Conservation (phyloP, 1,140 invertebrate species). For the Homarus americanus region DNA sequence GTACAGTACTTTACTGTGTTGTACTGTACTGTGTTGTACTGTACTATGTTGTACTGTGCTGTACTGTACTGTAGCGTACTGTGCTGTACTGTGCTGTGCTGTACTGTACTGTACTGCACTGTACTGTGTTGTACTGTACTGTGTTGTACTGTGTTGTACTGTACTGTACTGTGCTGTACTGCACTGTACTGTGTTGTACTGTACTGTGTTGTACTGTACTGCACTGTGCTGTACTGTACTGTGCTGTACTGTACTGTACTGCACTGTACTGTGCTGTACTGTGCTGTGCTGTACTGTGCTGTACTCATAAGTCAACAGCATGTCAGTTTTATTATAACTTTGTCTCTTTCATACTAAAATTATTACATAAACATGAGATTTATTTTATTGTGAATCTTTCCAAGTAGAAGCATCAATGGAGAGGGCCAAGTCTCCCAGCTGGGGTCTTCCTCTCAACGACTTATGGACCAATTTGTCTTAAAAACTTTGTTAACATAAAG, state of each 20-base stretch:
- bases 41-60: neutral
- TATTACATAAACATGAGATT: too few species aligned
- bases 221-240: slow-evolving; percentile 64
- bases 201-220: slow-evolving; percentile 54
- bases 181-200: slow-evolving; percentile 64
- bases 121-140: slow-evolving; percentile 44
- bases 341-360: too few species aligned
- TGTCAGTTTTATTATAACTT: too few species aligned
- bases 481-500: too few species aligned
- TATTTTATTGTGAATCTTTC: too few species aligned
- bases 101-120: neutral
- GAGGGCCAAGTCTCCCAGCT: too few species aligned
- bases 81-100: neutral
- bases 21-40: neutral
- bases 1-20: neutral
- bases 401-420: too few species aligned
- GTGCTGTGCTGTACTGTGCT: slow-evolving; percentile 73
- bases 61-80: neutral
- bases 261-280: slow-evolving; percentile 72
- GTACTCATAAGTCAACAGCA: too few species aligned
- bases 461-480: too few species aligned
- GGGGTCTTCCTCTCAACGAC: too few species aligned
- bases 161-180: slow-evolving; percentile 74
- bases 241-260: slow-evolving; percentile 61
- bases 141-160: slow-evolving; percentile 75